Evolutionary conservation across 2,797 vertebrate species (phyloP), one percentile per base, ranked within the genome.

Genomic region (Sebastes diploproa): DNA sequence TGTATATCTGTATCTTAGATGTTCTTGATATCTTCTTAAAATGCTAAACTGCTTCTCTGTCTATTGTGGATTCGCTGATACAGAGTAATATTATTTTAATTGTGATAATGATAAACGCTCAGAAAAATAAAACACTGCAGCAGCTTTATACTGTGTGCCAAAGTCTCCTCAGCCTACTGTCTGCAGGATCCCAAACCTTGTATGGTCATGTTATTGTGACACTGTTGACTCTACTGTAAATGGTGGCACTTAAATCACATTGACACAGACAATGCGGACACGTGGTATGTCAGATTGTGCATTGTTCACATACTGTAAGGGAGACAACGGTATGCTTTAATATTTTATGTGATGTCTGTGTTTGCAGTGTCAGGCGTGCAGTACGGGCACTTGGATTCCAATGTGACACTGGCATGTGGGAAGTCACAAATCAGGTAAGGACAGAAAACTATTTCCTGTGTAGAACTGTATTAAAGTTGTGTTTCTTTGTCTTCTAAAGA

Each of bases 351-450:
- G 4, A 42, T 66, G 38, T 87, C 32, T 89, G 79, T 90, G 80
- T 93, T 88, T 87, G 75, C 93, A 96, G 95, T 95, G 89, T 94
- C 92, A 90, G 93, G 78, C 23, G 81, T 95, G 69, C 94, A 95
- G 89, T 96, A 92, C 13, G 94, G 94, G 23, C 86, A 58, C 64
- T 84, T 96, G 93, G 93, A 91, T 27, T 94, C 94, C 4, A 95
- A 94, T 80, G 92, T 96, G 87, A 96, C 93, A 18, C 91, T 96
- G 88, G 84, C 83, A 61, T 96, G 96, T 34, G 91, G 94, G 86
- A 91, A 89, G 34, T 88, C 90, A 65, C 85, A 83, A 69, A 76
- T 38, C 59, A 88, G 95, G 96, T 96, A 90, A 82, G 93, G 69
- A 68, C 20, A 34, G 11, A 70, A 34, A 66, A 65, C 3, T 2